A percentile compares a stretch with the other conserved stretches of the same genome.
phyloP scores from a whole-genome alignment of 2,797 vertebrate species.

The Cyprinodon diabolis region DNA sequence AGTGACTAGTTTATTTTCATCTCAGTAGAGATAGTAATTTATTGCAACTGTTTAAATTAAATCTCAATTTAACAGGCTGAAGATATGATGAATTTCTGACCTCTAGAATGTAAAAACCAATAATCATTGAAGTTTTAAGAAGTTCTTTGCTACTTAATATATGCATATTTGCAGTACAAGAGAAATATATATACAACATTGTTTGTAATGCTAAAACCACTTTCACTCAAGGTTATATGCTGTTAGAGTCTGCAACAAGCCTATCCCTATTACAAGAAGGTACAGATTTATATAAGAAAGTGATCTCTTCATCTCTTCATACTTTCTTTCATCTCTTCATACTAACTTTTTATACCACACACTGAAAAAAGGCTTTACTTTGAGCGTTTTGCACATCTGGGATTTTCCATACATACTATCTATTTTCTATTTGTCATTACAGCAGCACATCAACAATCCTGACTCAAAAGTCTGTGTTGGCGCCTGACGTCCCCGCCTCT shows the following conservation, averaged over 20 bases:
- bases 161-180: background rate
- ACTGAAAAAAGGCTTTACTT: slow-evolving; percentile 48
- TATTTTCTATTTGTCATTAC: slow-evolving; percentile 42
- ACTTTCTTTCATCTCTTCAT: too few relatives aligned
- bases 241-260: background rate
- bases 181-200: background rate
- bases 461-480: slow-evolving; percentile 55
- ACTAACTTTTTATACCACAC: slow-evolving; percentile 37
- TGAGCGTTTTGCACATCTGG: slow-evolving; percentile 37
- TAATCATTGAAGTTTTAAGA: background rate
- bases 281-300: slow-evolving; percentile 36
- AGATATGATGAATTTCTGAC: background rate
- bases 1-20: background rate
- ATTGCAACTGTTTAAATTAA: background rate
- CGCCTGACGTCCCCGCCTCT: slow-evolving; percentile 39
- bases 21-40: background rate
- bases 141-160: background rate
- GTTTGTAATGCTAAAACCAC: background rate
- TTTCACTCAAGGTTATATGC: background rate
- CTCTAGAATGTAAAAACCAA: background rate
- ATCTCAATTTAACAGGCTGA: too few relatives aligned
- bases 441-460: slow-evolving; percentile 52
- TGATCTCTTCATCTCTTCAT: slow-evolving; percentile 11
- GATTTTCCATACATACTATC: slow-evolving; percentile 42
- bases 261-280: background rate